Conservation (phyloP, 1,140 invertebrate species). For the Euwallacea fornicatus region DNA sequence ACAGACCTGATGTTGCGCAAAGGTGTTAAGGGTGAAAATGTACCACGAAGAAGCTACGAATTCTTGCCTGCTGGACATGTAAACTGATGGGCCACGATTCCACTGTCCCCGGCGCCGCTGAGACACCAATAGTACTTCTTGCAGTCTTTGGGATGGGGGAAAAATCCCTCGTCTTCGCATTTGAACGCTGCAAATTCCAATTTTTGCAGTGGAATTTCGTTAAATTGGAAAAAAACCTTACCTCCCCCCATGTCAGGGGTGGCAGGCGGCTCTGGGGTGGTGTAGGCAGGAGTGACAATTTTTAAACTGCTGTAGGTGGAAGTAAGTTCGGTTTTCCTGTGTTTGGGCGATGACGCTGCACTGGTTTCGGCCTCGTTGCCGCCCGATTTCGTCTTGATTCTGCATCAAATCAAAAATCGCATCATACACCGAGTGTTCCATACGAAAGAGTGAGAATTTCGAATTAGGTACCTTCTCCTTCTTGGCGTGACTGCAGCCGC, state of each 20-base stretch:
- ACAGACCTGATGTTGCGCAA: constrained; percentile 65
- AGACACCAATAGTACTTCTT: constrained; percentile 96
- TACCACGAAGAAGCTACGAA: neutral
- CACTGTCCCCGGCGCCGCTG: constrained; percentile 83
- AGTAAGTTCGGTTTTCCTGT: constrained; percentile 21
- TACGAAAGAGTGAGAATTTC: neutral
- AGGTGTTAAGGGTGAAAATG: neutral
- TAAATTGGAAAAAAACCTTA: constrained; percentile 52
- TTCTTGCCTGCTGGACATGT: constrained; percentile 83
- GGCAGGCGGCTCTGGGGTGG: constrained; percentile 83
- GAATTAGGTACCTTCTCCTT: constrained; percentile 13
- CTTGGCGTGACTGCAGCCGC: neutral
- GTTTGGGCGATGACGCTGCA: constrained; percentile 29
- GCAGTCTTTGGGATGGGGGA: constrained; percentile 88
- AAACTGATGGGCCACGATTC: constrained; percentile 90
- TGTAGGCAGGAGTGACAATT: constrained; percentile 52
- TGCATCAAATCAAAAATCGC: constrained; percentile 9
- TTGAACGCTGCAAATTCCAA: constrained; percentile 71
- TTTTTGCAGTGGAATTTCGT: constrained; percentile 3
- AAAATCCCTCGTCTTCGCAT: constrained; percentile 92
- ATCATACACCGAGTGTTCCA: neutral
- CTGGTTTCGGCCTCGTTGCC: constrained; percentile 19
- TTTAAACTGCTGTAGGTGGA: constrained; percentile 54
- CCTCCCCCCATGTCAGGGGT: constrained; percentile 86
- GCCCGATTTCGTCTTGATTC: constrained; percentile 39